phyloP scores from a whole-genome alignment of 23 tunicate genomes.

The Trididemnum nubilum region DNA sequence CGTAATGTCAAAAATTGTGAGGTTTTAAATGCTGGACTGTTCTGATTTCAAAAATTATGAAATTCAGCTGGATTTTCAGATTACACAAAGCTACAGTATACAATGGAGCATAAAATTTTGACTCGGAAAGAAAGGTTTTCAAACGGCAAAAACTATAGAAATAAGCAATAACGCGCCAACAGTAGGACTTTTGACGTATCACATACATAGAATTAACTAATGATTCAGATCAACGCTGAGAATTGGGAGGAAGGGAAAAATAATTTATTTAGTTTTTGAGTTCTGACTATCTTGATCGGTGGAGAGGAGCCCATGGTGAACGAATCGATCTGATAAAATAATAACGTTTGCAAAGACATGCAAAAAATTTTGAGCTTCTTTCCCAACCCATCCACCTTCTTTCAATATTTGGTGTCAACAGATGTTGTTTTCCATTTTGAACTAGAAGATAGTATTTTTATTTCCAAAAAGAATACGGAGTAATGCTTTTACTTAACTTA shows the following conservation, averaged over 20 bases:
- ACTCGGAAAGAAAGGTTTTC: neutral
- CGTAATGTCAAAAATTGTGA: neutral
- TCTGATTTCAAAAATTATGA: neutral
- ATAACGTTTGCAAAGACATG: neutral
- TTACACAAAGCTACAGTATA: neutral
- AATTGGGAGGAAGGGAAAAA: neutral
- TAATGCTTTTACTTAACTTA: neutral
- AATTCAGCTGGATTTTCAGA: neutral
- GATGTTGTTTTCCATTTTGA: neutral
- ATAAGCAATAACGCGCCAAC: neutral
- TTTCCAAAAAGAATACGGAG: neutral
- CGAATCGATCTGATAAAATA: neutral
- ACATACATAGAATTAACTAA: neutral
- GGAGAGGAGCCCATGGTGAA: neutral
- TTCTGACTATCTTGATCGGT: neutral
- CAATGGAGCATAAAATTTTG: neutral
- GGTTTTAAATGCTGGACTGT: neutral
- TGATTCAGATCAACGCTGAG: neutral
- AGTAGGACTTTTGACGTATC: neutral
- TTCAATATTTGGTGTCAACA: neutral
- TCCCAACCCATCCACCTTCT: neutral
- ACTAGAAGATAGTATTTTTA: neutral
- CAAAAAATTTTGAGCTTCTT: neutral
- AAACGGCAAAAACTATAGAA: neutral
- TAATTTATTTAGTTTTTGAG: neutral